Conservation (phyloP, 1,140 invertebrate genomes). For the Onthophagus taurus region DNA sequence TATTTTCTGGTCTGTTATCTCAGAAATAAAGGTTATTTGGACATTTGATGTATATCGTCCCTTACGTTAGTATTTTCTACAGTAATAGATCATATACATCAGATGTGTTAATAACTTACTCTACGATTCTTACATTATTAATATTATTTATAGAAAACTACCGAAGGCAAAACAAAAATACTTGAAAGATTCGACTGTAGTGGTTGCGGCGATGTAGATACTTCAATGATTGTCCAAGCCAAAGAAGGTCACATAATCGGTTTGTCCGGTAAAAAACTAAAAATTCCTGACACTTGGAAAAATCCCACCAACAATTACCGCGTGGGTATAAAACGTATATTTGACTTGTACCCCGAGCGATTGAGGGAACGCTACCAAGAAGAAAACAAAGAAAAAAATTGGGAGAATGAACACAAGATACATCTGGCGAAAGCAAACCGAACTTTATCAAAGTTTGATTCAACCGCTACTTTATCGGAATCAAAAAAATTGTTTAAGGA, state of each 20-base stretch:
- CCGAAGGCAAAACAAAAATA: conserved; percentile 82
- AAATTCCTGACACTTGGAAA: conserved; percentile 75
- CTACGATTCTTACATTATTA: conserved; percentile 2
- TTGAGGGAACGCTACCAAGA: conserved; percentile 75
- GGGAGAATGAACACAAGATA: conserved; percentile 75
- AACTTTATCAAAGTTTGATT: conserved; percentile 63
- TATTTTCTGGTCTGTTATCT: no score
- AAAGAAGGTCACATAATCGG: conserved; percentile 72
- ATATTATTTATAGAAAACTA: conserved; percentile 58
- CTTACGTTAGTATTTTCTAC: no score
- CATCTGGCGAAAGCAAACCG: conserved; percentile 66
- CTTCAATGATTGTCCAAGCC: conserved; percentile 65
- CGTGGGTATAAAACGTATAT: conserved; percentile 77
- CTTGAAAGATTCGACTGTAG: conserved; percentile 92
- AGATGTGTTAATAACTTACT: conserved; percentile 5
- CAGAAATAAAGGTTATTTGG: no score
- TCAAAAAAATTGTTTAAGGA: conserved; percentile 82
- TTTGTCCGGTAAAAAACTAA: conserved; percentile 77
- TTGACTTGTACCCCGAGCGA: conserved; percentile 76
- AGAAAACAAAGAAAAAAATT: conserved; percentile 72
- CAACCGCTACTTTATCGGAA: conserved; percentile 39
- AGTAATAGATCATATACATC: no score
- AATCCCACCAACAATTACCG: conserved; percentile 78
- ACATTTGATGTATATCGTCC: no score
- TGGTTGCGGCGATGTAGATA: conserved; percentile 90